A percentile compares a stretch with the other conserved stretches of the same genome.
Evolutionary conservation across 2,797 vertebrate genomes (phyloP).

Genomic region (Denticeps clupeoides): DNA sequence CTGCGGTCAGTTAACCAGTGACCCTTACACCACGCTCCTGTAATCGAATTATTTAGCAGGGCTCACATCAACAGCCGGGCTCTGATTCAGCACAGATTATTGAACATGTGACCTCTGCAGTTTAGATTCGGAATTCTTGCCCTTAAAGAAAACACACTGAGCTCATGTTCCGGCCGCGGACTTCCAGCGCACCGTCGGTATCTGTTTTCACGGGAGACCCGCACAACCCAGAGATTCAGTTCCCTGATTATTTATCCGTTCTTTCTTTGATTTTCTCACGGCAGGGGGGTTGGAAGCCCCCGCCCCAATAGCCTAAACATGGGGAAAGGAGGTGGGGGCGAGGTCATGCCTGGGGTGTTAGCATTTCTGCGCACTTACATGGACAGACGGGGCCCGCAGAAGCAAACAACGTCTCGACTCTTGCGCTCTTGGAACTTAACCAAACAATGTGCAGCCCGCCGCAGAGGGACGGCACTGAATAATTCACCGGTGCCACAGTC

Average conservation of each 20-base stretch:
- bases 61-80: not conserved
- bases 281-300: too few relatives aligned
- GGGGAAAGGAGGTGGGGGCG: not conserved
- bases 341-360: slow-evolving; percentile 14
- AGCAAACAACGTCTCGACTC: too few relatives aligned
- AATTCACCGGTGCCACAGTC: not conserved
- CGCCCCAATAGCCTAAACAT: too few relatives aligned
- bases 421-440: too few relatives aligned
- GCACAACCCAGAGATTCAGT: slow-evolving; percentile 15
- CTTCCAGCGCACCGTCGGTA: slow-evolving; percentile 14
- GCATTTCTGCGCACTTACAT: slow-evolving; percentile 16
- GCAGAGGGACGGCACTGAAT: not conserved
- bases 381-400: not conserved
- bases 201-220: slow-evolving; percentile 18
- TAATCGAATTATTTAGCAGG: not conserved
- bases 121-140: too few relatives aligned
- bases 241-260: slow-evolving; percentile 22
- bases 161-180: slow-evolving; percentile 22
- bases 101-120: slow-evolving; percentile 6
- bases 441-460: too few relatives aligned
- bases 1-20: not conserved
- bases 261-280: slow-evolving; percentile 12
- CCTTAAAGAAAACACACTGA: slow-evolving; percentile 9
- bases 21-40: slow-evolving; percentile 6
- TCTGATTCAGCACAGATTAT: slow-evolving; percentile 16